Evolutionary conservation across 2,797 vertebrate genomes (phyloP), one percentile per base, ranked within the genome.

Genomic region (Lagodon rhomboides): DNA sequence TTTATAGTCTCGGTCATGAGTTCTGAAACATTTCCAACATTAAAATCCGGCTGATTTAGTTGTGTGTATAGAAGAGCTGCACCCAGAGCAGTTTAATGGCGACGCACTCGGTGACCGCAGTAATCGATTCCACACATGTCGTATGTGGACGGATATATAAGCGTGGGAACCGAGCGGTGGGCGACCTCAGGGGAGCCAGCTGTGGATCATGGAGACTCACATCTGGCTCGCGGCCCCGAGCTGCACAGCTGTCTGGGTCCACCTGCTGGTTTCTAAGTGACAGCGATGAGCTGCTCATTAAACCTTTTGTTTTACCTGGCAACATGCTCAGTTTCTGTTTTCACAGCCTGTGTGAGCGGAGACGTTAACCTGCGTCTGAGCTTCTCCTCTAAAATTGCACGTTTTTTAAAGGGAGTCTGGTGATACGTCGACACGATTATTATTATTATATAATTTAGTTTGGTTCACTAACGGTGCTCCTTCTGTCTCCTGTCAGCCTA

Each of bases 401-500:
- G 34, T 34, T 34, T 34, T 34, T 34, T 34, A 34, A 34, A 34
- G 34, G 34, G 34, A 34, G 34, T 34, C 34, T 34, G 34, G 8
- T 34, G 34, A 34, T 2, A 27, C 27, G 27, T 34, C 34, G 34
- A 34, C 8, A 34, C 34, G 12, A n/a, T n/a, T n/a, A n/a, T n/a
- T n/a, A n/a, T n/a, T n/a, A n/a, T n/a, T n/a, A n/a, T n/a, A n/a
- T n/a, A n/a, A n/a, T n/a, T n/a, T n/a, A n/a, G 3, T 47, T 5
- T 51, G 20, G 22, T 53, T 53, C 50, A 6, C 12, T 55, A 15
- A 77, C 53, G 1, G 17, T 51, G 12, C 30, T 41, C 11, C 30
- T n/a, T 18, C 44, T 77, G 60, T 85, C 76, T 27, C 38, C 88
- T 30, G 63, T 94, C 94, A 76, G 97, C 94, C 22, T 98, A 96